phyloP scores from a whole-genome alignment of 2,888 invertebrate genomes.

The Himalopsyche kuldschensis region DNA sequence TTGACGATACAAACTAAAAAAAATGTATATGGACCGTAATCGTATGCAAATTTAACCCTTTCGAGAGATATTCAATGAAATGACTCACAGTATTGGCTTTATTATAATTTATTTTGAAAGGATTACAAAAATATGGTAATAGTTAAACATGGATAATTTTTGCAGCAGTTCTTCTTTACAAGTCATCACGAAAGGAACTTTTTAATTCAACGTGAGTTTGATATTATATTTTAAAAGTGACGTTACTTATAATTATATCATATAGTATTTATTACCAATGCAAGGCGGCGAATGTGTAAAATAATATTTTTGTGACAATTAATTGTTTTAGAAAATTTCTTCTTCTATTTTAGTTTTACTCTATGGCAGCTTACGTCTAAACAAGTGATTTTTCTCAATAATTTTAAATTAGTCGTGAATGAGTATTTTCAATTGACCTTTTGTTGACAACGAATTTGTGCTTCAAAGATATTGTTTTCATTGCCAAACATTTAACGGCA shows the following conservation, averaged over 20 bases:
- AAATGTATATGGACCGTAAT: constrained; percentile 36
- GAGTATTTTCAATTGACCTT: too few species aligned
- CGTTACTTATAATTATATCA: background rate
- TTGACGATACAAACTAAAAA: constrained; percentile 21
- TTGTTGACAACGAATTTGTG: too few species aligned
- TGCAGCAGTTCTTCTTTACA: constrained; percentile 26
- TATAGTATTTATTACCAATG: background rate
- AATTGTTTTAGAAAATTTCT: too few species aligned
- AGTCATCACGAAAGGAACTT: constrained; percentile 16
- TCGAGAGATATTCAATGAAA: background rate
- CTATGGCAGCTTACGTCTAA: too few species aligned
- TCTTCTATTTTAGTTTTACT: too few species aligned
- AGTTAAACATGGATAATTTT: constrained; percentile 2
- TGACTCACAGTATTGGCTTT: constrained; percentile 4
- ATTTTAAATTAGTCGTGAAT: too few species aligned
- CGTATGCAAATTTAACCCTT: constrained; percentile 40
- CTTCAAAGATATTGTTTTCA: too few species aligned
- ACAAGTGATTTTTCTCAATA: too few species aligned
- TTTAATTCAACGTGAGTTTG: background rate
- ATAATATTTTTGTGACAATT: background rate
- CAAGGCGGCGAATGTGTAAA: background rate
- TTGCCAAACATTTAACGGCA: too few species aligned
- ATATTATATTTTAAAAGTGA: background rate
- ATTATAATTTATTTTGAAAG: background rate
- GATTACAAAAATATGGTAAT: background rate